Evolutionary conservation across 2,113 vertebrate species (phyloP).

Genomic region (Archilochus colubris): DNA sequence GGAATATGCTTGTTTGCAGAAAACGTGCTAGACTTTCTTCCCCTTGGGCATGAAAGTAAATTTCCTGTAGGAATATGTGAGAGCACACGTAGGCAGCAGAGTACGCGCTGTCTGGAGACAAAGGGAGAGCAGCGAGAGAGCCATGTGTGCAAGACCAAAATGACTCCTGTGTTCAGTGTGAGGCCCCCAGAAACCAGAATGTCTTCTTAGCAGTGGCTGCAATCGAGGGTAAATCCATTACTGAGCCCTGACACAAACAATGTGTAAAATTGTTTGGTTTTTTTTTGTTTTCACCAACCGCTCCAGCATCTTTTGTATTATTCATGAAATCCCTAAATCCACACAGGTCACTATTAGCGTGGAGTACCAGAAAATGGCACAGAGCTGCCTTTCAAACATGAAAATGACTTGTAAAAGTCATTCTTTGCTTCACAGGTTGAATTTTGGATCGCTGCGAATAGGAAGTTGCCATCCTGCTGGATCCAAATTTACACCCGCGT

Average conservation of each 20-base stretch:
- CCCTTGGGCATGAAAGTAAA: slow-evolving; percentile 28
- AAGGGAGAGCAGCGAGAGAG: slow-evolving; percentile 36
- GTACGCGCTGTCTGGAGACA: slow-evolving; percentile 1
- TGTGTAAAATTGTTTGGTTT: not conserved
- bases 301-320: slow-evolving; percentile 9
- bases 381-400: slow-evolving; percentile 20
- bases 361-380: slow-evolving; percentile 41
- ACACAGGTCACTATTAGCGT: slow-evolving; percentile 9
- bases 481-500: not conserved
- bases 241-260: slow-evolving; percentile 42
- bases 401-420: slow-evolving; percentile 43
- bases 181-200: slow-evolving; percentile 51
- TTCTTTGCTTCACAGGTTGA: not conserved
- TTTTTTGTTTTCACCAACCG: not conserved
- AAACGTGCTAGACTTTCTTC: slow-evolving; percentile 5
- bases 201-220: slow-evolving; percentile 43
- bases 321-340: slow-evolving; percentile 33
- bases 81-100: not conserved
- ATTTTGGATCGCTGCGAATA: not conserved
- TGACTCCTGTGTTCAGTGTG: slow-evolving; percentile 41
- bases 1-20: slow-evolving; percentile 10
- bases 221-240: slow-evolving; percentile 22
- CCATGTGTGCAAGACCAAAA: not conserved
- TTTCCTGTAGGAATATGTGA: not conserved
- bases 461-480: slow-evolving; percentile 19